phyloP scores from a whole-genome alignment of 2,888 invertebrate species.

The Ochropleura leucogaster region DNA sequence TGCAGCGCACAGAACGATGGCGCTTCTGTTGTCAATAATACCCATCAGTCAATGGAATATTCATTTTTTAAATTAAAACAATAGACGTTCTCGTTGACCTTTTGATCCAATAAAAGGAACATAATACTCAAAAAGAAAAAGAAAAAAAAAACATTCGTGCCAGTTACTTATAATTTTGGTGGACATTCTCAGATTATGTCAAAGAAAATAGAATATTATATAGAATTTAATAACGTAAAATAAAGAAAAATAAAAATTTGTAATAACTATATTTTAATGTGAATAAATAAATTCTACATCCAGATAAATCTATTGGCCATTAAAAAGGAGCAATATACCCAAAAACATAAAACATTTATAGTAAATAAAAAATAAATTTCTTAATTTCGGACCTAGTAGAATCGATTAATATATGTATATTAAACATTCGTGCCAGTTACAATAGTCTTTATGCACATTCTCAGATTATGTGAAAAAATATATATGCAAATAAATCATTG shows the following conservation, averaged over 20 bases:
- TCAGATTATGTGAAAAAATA: too few relatives aligned
- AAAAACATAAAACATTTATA: too few relatives aligned
- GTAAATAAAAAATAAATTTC: too few relatives aligned
- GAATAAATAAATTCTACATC: neutral
- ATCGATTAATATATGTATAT: too few relatives aligned
- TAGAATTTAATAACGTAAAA: too few relatives aligned
- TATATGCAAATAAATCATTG: too few relatives aligned
- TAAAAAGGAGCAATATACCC: too few relatives aligned
- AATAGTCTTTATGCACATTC: too few relatives aligned
- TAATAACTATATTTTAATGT: too few relatives aligned
- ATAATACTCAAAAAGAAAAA: neutral
- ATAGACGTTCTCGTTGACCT: constrained; percentile 9
- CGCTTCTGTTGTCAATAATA: constrained; percentile 81
- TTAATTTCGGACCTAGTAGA: too few relatives aligned
- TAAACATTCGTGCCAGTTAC: too few relatives aligned
- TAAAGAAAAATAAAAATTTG: too few relatives aligned
- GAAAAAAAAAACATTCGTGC: neutral
- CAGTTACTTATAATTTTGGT: neutral
- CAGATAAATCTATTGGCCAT: neutral
- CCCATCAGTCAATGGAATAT: constrained; percentile 2
- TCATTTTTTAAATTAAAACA: neutral
- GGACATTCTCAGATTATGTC: neutral
- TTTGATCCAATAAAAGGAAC: neutral
- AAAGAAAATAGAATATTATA: neutral
- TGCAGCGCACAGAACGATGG: constrained; percentile 85